Evolutionary conservation across 1,140 invertebrate species (phyloP).

Genomic region (Rhopalosiphum padi): DNA sequence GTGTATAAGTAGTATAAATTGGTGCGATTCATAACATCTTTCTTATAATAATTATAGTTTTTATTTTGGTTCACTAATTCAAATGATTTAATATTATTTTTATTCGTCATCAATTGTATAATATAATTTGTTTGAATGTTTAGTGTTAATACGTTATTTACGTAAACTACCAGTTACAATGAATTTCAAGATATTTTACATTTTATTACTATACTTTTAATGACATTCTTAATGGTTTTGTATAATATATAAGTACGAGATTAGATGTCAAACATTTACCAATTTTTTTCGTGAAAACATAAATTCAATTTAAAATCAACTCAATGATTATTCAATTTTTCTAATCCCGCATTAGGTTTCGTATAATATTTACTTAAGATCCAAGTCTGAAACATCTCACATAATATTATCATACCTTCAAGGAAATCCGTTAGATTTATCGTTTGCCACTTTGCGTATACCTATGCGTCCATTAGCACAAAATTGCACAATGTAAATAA

Average conservation of each 20-base stretch:
- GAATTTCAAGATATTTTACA: too few species aligned
- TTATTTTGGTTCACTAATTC: not conserved
- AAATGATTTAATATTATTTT: not conserved
- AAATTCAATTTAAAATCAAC: not conserved
- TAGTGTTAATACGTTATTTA: not conserved
- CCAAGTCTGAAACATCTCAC: not conserved
- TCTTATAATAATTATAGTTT: not conserved
- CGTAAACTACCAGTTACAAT: too few species aligned
- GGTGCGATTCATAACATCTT: not conserved
- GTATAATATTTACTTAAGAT: not conserved
- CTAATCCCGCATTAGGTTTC: not conserved
- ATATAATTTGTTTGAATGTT: not conserved
- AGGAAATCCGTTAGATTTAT: conserved; percentile 10
- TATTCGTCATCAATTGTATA: not conserved
- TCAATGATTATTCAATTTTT: not conserved
- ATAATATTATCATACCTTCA: not conserved
- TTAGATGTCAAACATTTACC: not conserved
- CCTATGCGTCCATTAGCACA: not conserved
- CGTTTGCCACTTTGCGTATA: too few species aligned
- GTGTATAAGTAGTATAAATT: not conserved
- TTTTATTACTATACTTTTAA: not conserved
- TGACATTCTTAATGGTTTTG: not conserved
- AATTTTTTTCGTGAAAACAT: not conserved
- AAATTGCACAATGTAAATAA: not conserved
- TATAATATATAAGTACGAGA: not conserved